Evolutionary conservation across 1,140 invertebrate genomes (phyloP).

Genomic region (Drosophila quadrilineata): DNA sequence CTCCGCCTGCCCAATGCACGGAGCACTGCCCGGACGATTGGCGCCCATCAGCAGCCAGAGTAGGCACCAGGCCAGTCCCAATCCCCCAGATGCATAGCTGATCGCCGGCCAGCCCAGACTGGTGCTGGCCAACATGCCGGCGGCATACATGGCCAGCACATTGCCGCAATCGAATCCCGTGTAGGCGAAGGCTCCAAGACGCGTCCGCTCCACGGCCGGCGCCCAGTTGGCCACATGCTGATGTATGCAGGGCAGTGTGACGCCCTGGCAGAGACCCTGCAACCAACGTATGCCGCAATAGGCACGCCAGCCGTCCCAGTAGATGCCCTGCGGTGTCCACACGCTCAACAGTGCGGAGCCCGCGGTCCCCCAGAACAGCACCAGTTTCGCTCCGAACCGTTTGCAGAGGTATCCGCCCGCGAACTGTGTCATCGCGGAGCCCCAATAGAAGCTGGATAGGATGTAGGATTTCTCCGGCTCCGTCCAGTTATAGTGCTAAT

Average conservation of each 20-base stretch:
- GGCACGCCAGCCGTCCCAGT: slow-evolving; percentile 83
- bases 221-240: slow-evolving; percentile 83
- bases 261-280: slow-evolving; percentile 90
- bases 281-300: slow-evolving; percentile 85
- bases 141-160: slow-evolving; percentile 85
- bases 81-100: slow-evolving; percentile 88
- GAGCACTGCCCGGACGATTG: slow-evolving; percentile 85
- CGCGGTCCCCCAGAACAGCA: slow-evolving; percentile 84
- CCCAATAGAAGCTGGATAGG: slow-evolving; percentile 86
- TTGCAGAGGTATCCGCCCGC: slow-evolving; percentile 64
- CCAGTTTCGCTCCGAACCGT: slow-evolving; percentile 84
- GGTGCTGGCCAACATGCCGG: slow-evolving; percentile 86
- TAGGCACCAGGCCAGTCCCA: slow-evolving; percentile 84
- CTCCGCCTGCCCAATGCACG: slow-evolving; percentile 84
- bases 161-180: slow-evolving; percentile 88
- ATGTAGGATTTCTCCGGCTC: slow-evolving; percentile 82
- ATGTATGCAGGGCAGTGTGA: slow-evolving; percentile 90
- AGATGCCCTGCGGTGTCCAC: slow-evolving; percentile 77
- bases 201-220: slow-evolving; percentile 83
- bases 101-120: slow-evolving; percentile 88
- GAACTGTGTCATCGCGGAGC: slow-evolving; percentile 68
- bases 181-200: slow-evolving; percentile 84
- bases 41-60: slow-evolving; percentile 85
- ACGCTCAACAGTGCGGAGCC: slow-evolving; percentile 83
- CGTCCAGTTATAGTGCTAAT: slow-evolving; percentile 82